Percentiles rank a stretch among this genome's conserved stretches.
Conservation (phyloP, 2,797 vertebrate genomes). For the Pipistrellus kuhlii region DNA sequence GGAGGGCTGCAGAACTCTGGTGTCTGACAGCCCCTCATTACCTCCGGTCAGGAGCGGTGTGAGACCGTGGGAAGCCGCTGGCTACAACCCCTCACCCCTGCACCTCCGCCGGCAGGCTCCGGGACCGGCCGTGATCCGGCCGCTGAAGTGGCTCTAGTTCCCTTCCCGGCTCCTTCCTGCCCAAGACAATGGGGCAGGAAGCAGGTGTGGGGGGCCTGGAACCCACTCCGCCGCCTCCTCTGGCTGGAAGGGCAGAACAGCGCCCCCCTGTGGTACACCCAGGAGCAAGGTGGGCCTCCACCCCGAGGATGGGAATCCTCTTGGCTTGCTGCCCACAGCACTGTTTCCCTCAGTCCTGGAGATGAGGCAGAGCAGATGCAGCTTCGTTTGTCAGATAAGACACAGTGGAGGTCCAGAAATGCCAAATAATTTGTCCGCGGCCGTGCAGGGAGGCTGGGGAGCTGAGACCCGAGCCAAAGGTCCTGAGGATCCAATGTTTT, state of each 20-base stretch:
- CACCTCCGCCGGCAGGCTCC: not conserved
- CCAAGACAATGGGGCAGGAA: conserved; percentile 85
- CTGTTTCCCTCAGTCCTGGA: conserved; percentile 39
- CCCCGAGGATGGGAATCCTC: not conserved
- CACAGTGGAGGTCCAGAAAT: conserved; percentile 68
- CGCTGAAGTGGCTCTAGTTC: conserved; percentile 68
- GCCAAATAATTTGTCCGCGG: conserved; percentile 1
- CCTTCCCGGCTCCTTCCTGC: conserved; percentile 81
- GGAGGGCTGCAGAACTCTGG: not conserved
- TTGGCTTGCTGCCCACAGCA: not conserved
- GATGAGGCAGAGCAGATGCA: conserved; percentile 23
- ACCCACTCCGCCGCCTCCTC: conserved; percentile 24
- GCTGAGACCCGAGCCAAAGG: conserved; percentile 56
- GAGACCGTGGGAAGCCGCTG: not conserved
- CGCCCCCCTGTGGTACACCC: conserved; percentile 36
- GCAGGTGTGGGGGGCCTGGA: conserved; percentile 76
- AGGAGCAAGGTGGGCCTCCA: not conserved
- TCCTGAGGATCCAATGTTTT: conserved; percentile 12
- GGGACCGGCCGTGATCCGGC: not conserved
- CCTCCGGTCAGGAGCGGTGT: conserved; percentile 8
- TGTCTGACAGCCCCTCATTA: not conserved
- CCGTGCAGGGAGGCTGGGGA: conserved; percentile 8
- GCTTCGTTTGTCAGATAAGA: conserved; percentile 58
- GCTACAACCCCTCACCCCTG: not conserved
- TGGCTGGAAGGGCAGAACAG: conserved; percentile 7